Evolutionary conservation across 2,113 vertebrate species (phyloP).

Genomic region (Ctenodactylus gundi): DNA sequence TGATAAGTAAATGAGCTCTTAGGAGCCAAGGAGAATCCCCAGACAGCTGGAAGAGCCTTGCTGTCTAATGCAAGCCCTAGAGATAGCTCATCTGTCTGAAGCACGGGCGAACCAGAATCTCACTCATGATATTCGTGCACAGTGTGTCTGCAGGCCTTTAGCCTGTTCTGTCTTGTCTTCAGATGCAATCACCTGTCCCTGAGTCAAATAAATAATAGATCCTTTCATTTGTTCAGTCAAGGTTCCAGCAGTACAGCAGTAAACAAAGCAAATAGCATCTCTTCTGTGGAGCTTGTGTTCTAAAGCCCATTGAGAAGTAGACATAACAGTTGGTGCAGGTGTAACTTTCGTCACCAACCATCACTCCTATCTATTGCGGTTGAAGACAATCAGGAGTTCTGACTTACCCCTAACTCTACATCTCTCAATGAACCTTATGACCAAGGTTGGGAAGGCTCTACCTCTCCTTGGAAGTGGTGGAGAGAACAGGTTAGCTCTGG

Average conservation of each 20-base stretch:
- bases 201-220: neutral
- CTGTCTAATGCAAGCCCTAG: neutral
- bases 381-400: neutral
- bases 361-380: fast-evolving
- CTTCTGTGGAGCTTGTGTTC: neutral
- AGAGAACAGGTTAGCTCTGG: too few species aligned
- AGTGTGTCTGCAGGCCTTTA: neutral
- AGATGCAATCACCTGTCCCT: neutral
- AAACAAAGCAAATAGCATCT: neutral
- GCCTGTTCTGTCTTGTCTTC: neutral
- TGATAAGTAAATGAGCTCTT: neutral
- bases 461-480: neutral
- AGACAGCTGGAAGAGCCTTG: neutral
- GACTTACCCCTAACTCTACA: neutral
- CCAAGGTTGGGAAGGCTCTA: neutral
- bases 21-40: neutral
- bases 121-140: fast-evolving
- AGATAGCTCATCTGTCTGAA: neutral
- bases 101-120: neutral
- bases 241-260: neutral
- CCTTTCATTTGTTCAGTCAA: neutral
- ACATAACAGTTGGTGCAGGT: too few species aligned
- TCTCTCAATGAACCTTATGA: fast-evolving
- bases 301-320: neutral
- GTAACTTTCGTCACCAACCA: neutral